Conservation (phyloP, 2,113 vertebrate species). For the Malaclemys terrapin region DNA sequence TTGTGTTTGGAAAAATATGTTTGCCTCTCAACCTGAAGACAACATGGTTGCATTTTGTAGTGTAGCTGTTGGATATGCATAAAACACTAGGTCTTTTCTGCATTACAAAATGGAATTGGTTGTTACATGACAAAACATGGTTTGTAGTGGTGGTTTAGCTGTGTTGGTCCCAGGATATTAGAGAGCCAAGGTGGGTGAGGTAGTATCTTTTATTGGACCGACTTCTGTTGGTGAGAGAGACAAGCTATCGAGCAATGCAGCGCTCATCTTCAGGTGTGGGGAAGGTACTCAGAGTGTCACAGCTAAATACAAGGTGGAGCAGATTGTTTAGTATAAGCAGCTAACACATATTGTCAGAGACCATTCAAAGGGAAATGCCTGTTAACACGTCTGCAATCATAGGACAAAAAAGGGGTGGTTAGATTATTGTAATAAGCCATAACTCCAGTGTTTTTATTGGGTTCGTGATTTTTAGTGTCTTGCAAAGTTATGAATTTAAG, state of each 20-base stretch:
- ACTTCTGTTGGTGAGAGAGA: not conserved
- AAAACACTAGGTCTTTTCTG: not conserved
- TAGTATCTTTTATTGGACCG: not conserved
- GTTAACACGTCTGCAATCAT: not conserved
- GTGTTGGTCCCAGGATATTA: not conserved
- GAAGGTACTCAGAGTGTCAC: not conserved
- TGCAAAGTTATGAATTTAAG: not conserved
- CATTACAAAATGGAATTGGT: not conserved
- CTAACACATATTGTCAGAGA: not conserved
- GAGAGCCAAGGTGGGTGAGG: not conserved
- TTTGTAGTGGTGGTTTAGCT: not conserved
- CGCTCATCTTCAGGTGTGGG: no score
- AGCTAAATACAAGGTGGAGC: not conserved
- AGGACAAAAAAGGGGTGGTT: not conserved
- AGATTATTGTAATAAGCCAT: not conserved
- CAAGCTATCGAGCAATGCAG: not conserved
- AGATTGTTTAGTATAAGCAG: not conserved
- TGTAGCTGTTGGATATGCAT: not conserved
- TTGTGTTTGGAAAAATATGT: rapidly evolving
- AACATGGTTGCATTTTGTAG: rapidly evolving
- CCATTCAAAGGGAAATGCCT: not conserved
- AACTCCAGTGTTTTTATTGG: not conserved
- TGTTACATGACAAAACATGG: not conserved
- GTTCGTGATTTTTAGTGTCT: not conserved
- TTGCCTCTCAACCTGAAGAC: not conserved